A percentile compares a stretch with the other conserved stretches of the same genome.
Conservation (phyloP, 2,797 vertebrate species). For the Enteromius radiatus region DNA sequence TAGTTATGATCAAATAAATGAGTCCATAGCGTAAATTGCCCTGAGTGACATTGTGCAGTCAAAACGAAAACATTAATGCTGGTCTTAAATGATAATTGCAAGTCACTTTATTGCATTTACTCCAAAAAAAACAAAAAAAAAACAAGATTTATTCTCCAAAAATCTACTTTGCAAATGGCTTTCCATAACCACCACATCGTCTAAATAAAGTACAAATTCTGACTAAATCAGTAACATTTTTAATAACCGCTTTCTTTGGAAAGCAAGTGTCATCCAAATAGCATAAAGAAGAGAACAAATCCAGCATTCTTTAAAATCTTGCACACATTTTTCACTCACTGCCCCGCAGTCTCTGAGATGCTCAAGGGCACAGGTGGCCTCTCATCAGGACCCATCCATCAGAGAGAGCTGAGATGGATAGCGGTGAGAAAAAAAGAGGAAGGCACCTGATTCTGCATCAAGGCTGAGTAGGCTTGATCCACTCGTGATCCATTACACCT, state of each 20-base stretch:
- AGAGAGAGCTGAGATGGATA: constrained; percentile 56
- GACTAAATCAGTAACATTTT: not conserved
- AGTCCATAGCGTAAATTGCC: not conserved
- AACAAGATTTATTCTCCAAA: not conserved
- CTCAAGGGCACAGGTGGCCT: constrained; percentile 70
- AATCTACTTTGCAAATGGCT: not conserved
- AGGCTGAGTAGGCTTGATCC: constrained; percentile 51
- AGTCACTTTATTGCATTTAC: not conserved
- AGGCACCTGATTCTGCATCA: constrained; percentile 52
- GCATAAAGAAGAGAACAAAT: not conserved
- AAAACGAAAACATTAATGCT: not conserved
- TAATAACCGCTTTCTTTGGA: not conserved
- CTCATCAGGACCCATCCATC: constrained; percentile 66
- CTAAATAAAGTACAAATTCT: not conserved
- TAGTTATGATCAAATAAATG: not conserved
- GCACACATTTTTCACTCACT: constrained; percentile 57
- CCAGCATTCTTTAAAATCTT: constrained; percentile 46
- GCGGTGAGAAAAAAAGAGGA: constrained; percentile 1
- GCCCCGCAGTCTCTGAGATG: constrained; percentile 53
- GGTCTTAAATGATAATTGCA: not conserved
- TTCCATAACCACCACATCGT: not conserved
- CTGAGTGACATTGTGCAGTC: not conserved
- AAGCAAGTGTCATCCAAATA: not conserved
- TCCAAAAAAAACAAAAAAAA: not conserved
- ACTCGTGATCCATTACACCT: constrained; percentile 58